Percentiles rank a stretch among this genome's conserved stretches.
These are phyloP conservation scores for Athripsodes cinereus DNA, from an alignment of 2,888 invertebrate genomes.

Conservation along the genomic window DNA sequence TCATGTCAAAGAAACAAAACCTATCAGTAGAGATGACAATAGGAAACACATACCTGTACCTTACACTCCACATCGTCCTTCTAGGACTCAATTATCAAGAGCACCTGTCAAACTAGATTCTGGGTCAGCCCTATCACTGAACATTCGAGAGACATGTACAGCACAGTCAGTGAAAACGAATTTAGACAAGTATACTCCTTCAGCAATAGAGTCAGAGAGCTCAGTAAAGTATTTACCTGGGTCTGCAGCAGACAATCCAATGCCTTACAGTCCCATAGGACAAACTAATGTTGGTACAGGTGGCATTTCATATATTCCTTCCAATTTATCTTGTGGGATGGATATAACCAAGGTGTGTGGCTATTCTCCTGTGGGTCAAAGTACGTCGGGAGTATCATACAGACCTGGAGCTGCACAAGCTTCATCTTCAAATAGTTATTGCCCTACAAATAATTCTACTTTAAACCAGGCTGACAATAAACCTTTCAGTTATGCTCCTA, in stretches of 20 bases:
- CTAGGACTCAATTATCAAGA: conserved; percentile 15
- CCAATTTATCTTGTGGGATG: conserved; percentile 11
- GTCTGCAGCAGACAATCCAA: conserved; percentile 9
- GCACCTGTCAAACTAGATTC: background rate
- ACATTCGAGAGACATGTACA: background rate
- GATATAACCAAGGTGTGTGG: conserved; percentile 1
- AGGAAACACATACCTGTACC: conserved; percentile 49
- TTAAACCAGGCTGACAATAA: conserved; percentile 2
- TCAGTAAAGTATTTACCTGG: conserved; percentile 15
- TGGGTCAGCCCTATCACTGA: background rate
- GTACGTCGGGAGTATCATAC: conserved; percentile 17
- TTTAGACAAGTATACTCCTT: conserved; percentile 13
- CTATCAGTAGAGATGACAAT: conserved; percentile 31
- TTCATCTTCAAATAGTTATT: conserved; percentile 12
- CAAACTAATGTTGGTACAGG: background rate
- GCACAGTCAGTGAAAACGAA: background rate
- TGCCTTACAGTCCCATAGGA: conserved; percentile 17
- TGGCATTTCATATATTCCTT: conserved; percentile 11
- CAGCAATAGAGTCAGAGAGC: conserved; percentile 7
- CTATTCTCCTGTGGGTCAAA: conserved; percentile 15
- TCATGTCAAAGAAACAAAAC: conserved; percentile 32
- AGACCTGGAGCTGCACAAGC: conserved; percentile 17
- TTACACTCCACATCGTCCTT: conserved; percentile 47
- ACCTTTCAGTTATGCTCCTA: conserved; percentile 13
- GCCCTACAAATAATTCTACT: conserved; percentile 14